A percentile compares a stretch with the other conserved stretches of the same genome.
These are phyloP conservation scores for Griposia aprilina DNA, from an alignment of 2,888 invertebrate species.

Conservation along the genomic window DNA sequence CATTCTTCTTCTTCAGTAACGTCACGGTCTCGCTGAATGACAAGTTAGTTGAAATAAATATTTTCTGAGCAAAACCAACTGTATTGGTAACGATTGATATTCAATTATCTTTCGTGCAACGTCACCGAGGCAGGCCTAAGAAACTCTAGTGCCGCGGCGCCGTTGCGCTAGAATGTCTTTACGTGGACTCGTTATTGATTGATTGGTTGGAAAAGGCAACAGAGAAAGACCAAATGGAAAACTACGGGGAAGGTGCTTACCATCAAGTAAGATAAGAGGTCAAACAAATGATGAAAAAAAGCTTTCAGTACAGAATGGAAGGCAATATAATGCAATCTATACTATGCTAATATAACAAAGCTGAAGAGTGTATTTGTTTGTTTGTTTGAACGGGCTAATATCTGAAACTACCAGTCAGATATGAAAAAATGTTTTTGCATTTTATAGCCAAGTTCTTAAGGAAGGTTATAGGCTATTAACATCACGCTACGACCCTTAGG, in stretches of 20 bases:
- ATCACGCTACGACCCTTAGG: no score
- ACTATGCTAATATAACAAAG: not conserved
- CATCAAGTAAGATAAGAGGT: not conserved
- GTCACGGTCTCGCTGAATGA: slow-evolving; percentile 63
- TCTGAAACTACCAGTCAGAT: not conserved
- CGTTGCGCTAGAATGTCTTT: not conserved
- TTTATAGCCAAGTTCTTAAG: no score
- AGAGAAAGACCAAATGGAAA: not conserved
- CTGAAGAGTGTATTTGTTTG: not conserved
- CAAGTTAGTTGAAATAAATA: slow-evolving; percentile 22
- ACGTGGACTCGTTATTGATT: not conserved
- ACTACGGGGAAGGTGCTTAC: not conserved
- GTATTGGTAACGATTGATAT: no score
- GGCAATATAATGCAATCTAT: not conserved
- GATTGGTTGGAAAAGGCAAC: not conserved
- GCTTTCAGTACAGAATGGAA: not conserved
- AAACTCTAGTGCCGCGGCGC: not conserved
- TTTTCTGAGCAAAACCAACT: not conserved
- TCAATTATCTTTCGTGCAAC: not conserved
- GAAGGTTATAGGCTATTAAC: no score
- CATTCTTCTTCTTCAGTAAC: slow-evolving; percentile 85
- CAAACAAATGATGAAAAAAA: not conserved
- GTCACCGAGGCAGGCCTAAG: not conserved
- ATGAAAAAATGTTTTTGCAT: not conserved
- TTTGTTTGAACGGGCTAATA: not conserved